phyloP scores from a whole-genome alignment of 2,797 vertebrate genomes.

The Pampus argenteus region DNA sequence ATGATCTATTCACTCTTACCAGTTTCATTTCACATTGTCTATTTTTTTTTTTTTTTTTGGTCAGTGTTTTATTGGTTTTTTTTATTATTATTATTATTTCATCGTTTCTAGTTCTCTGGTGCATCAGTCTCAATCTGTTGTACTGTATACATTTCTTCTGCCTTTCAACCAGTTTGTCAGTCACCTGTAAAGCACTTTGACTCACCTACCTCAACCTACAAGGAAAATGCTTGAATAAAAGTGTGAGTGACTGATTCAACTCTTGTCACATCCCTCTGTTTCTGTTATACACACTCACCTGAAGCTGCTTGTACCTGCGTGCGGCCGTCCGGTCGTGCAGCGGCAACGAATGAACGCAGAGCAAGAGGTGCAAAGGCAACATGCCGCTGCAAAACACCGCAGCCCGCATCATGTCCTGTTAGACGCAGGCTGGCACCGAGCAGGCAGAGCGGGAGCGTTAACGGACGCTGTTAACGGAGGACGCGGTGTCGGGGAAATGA shows the following conservation, averaged over 20 bases:
- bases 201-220: neutral
- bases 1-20: too few species aligned
- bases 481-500: neutral
- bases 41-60: neutral
- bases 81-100: neutral
- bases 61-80: neutral
- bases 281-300: slow-evolving; percentile 22
- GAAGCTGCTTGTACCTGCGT: slow-evolving; percentile 28
- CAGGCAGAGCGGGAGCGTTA: neutral
- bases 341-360: slow-evolving; percentile 43
- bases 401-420: slow-evolving; percentile 31
- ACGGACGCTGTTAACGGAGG: neutral
- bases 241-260: neutral
- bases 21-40: too few species aligned
- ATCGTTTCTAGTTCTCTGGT: neutral
- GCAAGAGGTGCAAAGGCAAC: slow-evolving; percentile 49
- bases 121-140: neutral
- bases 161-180: neutral
- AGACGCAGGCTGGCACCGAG: neutral
- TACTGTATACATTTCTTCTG: neutral
- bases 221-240: neutral
- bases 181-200: neutral
- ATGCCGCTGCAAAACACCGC: slow-evolving; percentile 48
- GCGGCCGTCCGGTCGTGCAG: slow-evolving; percentile 13
- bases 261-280: neutral